phyloP scores from a whole-genome alignment of 2,888 invertebrate species.

The Coronaproctus castanopsis region DNA sequence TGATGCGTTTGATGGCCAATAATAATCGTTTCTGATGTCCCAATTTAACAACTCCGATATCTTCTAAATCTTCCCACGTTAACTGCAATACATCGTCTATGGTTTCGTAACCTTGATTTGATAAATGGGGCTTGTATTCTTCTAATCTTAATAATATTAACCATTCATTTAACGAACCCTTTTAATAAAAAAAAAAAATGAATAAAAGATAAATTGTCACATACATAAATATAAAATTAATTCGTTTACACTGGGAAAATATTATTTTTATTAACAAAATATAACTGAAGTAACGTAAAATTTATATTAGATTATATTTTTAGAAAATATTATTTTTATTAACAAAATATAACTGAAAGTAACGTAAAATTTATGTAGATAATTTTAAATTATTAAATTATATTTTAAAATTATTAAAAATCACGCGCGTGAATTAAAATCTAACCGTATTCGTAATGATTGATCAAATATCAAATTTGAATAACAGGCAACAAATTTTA shows the following conservation, averaged over 20 bases:
- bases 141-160: conserved; percentile 70
- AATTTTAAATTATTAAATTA: too few species aligned
- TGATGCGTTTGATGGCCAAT: conserved; percentile 87
- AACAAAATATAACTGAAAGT: conserved; percentile 10
- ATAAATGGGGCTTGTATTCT: conserved; percentile 75
- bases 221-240: neutral
- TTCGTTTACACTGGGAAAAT: too few species aligned
- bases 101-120: conserved; percentile 80
- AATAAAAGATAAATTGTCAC: neutral
- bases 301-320: neutral
- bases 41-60: conserved; percentile 77
- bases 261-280: conserved; percentile 9
- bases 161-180: conserved; percentile 92
- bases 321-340: too few species aligned
- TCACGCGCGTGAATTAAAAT: too few species aligned
- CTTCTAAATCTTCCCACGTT: conserved; percentile 97
- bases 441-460: too few species aligned
- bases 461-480: too few species aligned
- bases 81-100: conserved; percentile 87
- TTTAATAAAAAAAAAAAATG: conserved; percentile 19
- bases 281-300: conserved; percentile 8
- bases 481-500: too few species aligned
- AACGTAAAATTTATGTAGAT: neutral
- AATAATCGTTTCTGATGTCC: conserved; percentile 98
- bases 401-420: too few species aligned